A percentile compares a stretch with the other conserved stretches of the same genome.
Evolutionary conservation across 1,140 invertebrate genomes (phyloP).

Genomic region (Eriosoma lanigerum): DNA sequence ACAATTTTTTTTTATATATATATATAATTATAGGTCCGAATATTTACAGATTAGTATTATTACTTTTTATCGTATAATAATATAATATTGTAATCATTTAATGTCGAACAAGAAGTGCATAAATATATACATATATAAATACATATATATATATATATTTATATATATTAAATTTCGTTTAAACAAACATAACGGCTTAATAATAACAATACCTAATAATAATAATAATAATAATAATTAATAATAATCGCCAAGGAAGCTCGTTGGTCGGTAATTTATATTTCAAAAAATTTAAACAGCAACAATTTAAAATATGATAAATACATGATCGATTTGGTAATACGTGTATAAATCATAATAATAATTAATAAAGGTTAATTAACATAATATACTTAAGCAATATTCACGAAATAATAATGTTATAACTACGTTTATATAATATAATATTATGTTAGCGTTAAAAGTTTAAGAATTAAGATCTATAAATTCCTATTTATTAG

Average conservation of each 20-base stretch:
- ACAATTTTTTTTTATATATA: constrained; percentile 14
- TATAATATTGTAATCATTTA: background rate
- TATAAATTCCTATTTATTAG: no score
- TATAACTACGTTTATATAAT: no score
- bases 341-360: no score
- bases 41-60: background rate
- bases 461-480: no score
- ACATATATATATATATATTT: no score
- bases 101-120: background rate
- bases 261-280: background rate
- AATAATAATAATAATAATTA: background rate
- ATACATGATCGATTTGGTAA: constrained; percentile 17
- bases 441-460: no score
- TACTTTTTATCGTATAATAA: background rate
- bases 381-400: background rate
- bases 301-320: constrained; percentile 5
- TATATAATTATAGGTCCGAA: background rate
- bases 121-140: no score
- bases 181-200: constrained; percentile 26
- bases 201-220: background rate
- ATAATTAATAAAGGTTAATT: constrained; percentile 9
- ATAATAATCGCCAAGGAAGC: constrained; percentile 2
- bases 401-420: background rate
- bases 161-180: background rate
- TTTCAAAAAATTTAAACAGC: constrained; percentile 2